A percentile compares a stretch with the other conserved stretches of the same genome.
phyloP scores from a whole-genome alignment of 2,797 vertebrate genomes.

The Galaxias olidus region DNA sequence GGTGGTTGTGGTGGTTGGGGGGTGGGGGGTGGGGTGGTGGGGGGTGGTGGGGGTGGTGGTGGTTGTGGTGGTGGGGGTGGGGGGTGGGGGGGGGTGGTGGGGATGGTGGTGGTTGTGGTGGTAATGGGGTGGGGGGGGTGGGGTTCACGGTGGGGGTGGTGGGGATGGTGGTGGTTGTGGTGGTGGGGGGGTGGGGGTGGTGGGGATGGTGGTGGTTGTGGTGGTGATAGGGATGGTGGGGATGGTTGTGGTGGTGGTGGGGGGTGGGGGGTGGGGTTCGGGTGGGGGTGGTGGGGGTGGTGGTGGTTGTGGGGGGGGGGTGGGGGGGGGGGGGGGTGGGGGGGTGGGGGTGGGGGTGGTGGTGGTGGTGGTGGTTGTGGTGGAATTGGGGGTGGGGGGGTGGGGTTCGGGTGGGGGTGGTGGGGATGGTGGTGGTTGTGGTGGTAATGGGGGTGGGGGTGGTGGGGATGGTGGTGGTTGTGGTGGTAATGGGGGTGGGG shows the following conservation, averaged over 20 bases:
- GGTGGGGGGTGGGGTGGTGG: neutral
- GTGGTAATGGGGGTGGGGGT: neutral
- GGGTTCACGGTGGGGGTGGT: too few species aligned
- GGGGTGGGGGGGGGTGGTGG: neutral
- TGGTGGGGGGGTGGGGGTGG: neutral
- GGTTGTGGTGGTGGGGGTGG: neutral
- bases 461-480: neutral
- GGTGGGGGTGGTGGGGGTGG: neutral
- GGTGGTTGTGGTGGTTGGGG: neutral
- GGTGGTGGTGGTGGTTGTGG: too few species aligned
- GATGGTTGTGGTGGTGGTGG: neutral
- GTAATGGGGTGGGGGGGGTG: too few species aligned
- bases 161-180: neutral
- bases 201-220: neutral
- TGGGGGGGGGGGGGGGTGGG: too few species aligned
- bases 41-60: neutral
- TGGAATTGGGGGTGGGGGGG: neutral
- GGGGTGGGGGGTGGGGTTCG: too few species aligned
- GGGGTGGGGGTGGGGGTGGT: too few species aligned
- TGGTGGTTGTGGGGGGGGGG: constrained; percentile 15
- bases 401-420: neutral
- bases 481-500: neutral
- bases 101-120: neutral
- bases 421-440: neutral
- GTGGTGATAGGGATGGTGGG: too few species aligned